These are phyloP conservation scores for Drosophila nannoptera DNA, from an alignment of 1,140 invertebrate genomes.

Conservation along the genomic window DNA sequence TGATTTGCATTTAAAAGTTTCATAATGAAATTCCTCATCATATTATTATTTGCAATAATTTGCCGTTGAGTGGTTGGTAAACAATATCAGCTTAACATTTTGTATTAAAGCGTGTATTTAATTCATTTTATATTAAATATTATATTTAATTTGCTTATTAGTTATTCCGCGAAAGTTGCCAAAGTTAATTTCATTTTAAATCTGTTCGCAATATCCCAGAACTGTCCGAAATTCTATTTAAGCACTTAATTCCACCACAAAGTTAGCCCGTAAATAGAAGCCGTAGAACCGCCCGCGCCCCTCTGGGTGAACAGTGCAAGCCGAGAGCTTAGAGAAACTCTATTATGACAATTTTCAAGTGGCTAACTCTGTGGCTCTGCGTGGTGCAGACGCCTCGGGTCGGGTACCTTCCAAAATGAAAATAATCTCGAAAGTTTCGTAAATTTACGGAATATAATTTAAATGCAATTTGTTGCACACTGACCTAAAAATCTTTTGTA, in stretches of 20 bases:
- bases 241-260: constrained; percentile 16
- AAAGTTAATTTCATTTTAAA: background rate
- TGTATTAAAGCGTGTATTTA: background rate
- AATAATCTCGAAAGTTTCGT: constrained; percentile 13
- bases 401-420: constrained; percentile 1
- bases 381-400: background rate
- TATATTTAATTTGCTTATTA: background rate
- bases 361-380: constrained; percentile 1
- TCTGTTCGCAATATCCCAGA: background rate
- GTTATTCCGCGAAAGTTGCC: background rate
- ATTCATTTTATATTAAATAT: background rate
- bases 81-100: background rate
- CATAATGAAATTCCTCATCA: too few relatives aligned
- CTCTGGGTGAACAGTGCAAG: background rate
- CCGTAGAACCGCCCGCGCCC: background rate
- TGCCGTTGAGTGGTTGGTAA: too few relatives aligned
- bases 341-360: constrained; percentile 35
- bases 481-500: constrained; percentile 27
- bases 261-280: constrained; percentile 26
- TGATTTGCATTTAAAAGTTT: background rate
- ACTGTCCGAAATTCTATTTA: constrained; percentile 12
- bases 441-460: constrained; percentile 32
- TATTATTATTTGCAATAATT: too few relatives aligned
- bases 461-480: constrained; percentile 31
- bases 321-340: constrained; percentile 19